Base-by-base conservation (phyloP, 53 echinoderm and acorn worm species). In the Holothuria scabra region DNA sequence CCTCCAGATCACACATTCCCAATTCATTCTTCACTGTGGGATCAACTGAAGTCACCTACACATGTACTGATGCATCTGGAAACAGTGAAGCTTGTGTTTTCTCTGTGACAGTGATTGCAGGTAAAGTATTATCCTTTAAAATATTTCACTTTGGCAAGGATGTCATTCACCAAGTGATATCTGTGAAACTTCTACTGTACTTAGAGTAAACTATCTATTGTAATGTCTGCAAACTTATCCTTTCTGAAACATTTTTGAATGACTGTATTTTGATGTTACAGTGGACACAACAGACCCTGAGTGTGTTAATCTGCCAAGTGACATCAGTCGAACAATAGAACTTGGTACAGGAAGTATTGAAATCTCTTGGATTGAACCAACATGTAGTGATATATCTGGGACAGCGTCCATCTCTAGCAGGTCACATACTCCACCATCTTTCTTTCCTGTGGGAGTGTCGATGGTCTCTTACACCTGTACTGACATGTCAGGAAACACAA, bases 51-150 rank as follows among this genome's bases (percentile, higher is more conserved):
- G 89, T 92, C 22, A 84, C 66, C 60, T 92, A 84, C 26, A 67
- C 46, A 33, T 84, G 84, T 56, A 80, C 83, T 69, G 92, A 92
- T 74, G 71, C 59, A 16, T 22, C 86, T 24, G 79, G 84, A 8
- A 92, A 92, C 32, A 23, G 66, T 18, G 89, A 67, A 33, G 66
- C 76, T 67, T 93, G 93, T 69, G 28, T 67, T 14, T 93, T 93
- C 61, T 79, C 76, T 55, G 91, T 93, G 31, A 85, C 84, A 26
- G 66, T 90, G 26, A 85, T 86, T 16, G 52, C 65, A 68, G 80
- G 93, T 93, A 74, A 74, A 19, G 25, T 14, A 52, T 35, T 35
- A 35, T 4, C 6, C 3, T 35, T 35, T 35, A 3, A 35, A 35
- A 35, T 4, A 35, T 4, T 35, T 35, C 6, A 6, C 35, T 6